Evolutionary conservation across 1,140 invertebrate species (phyloP).

Genomic region (Neotoxoptera formosana): DNA sequence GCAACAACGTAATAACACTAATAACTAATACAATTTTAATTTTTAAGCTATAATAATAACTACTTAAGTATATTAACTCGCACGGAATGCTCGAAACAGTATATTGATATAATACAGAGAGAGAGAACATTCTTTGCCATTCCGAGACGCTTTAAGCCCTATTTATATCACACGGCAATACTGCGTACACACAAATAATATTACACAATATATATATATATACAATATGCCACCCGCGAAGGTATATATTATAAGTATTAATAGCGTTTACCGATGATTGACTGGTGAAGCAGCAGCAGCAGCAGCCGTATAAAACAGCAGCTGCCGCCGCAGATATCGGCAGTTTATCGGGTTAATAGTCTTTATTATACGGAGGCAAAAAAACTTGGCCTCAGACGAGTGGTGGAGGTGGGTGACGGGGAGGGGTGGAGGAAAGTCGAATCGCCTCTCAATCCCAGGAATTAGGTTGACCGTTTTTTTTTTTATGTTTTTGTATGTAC

Average conservation of each 20-base stretch:
- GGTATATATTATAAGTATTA: conserved; percentile 4
- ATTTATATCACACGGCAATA: neutral
- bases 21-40: neutral
- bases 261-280: neutral
- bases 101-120: neutral
- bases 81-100: neutral
- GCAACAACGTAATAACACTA: no score
- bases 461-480: neutral
- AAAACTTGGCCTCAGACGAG: neutral
- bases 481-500: neutral
- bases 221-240: neutral
- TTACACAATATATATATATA: neutral
- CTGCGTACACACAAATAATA: neutral
- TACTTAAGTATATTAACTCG: neutral
- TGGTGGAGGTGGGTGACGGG: no score
- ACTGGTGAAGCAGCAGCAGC: no score
- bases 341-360: neutral
- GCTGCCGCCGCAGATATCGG: neutral
- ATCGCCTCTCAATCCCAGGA: neutral
- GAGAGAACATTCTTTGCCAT: neutral
- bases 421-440: neutral
- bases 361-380: neutral
- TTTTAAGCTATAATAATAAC: neutral
- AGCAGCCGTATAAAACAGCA: neutral
- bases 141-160: neutral